Conservation (phyloP, 1,140 invertebrate genomes). For the Procambarus virginalis region DNA sequence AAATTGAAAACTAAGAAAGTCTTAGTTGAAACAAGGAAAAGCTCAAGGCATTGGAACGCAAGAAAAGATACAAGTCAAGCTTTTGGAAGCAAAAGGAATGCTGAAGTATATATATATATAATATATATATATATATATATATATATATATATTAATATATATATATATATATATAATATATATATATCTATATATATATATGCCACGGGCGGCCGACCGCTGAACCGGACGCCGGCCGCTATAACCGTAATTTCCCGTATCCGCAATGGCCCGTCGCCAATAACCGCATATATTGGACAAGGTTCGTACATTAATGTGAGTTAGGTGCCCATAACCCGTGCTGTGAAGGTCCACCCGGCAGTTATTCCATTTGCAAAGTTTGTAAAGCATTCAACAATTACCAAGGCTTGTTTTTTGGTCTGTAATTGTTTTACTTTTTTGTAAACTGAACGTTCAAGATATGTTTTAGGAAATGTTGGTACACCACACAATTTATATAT, state of each 20-base stretch:
- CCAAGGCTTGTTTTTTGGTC: not conserved
- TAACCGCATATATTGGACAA: slow-evolving; percentile 16
- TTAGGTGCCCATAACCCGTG: slow-evolving; percentile 5
- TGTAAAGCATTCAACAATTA: not conserved
- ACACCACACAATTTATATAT: slow-evolving; percentile 18
- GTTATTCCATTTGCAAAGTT: slow-evolving; percentile 13
- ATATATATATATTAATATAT: too few species aligned
- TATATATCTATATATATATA: too few species aligned
- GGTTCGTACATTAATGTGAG: not conserved
- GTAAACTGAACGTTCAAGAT: not conserved
- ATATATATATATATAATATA: too few species aligned
- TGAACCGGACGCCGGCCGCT: not conserved
- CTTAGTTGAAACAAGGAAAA: too few species aligned
- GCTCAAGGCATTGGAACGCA: too few species aligned
- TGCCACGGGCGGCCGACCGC: not conserved
- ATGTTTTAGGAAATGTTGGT: not conserved
- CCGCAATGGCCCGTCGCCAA: slow-evolving; percentile 9
- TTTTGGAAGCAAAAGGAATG: too few species aligned
- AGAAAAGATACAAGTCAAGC: too few species aligned
- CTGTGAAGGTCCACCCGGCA: not conserved
- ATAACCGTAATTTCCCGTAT: slow-evolving; percentile 9
- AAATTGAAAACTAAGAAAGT: too few species aligned
- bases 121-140: too few species aligned
- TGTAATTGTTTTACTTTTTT: not conserved
- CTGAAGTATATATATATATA: too few species aligned